Percentiles rank a stretch among this genome's conserved stretches.
These are phyloP conservation scores for Radopholus similis DNA, from an alignment of 1,140 invertebrate species.

Conservation along the genomic window DNA sequence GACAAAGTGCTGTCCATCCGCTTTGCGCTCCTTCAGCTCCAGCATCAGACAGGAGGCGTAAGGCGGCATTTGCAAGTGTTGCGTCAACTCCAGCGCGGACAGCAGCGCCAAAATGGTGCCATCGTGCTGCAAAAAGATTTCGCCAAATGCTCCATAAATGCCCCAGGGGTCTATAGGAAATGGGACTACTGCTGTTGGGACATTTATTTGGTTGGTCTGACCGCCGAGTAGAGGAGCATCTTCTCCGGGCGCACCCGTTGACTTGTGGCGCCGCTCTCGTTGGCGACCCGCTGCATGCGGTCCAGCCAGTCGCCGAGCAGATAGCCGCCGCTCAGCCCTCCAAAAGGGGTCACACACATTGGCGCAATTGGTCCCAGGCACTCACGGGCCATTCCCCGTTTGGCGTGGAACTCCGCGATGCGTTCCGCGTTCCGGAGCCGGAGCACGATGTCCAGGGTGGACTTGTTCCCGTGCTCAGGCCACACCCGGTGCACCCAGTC, in stretches of 20 bases:
- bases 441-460: conserved; percentile 29
- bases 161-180: neutral
- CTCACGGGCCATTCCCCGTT: neutral
- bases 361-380: neutral
- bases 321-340: conserved; percentile 21
- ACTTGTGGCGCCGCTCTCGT: neutral
- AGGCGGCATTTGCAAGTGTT: neutral
- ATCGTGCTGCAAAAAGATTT: conserved; percentile 15
- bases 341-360: neutral
- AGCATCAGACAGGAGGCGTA: conserved; percentile 15
- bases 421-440: conserved; percentile 26
- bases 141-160: neutral
- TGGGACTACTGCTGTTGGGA: neutral
- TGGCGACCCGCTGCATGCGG: conserved; percentile 10
- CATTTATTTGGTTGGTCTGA: too few species aligned
- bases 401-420: conserved; percentile 26
- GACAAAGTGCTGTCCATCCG: neutral
- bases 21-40: neutral
- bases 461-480: conserved; percentile 31
- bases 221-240: conserved; percentile 40
- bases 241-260: conserved; percentile 13
- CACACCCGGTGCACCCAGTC: conserved; percentile 26
- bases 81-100: conserved; percentile 3
- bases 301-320: conserved; percentile 33
- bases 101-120: conserved; percentile 8